Evolutionary conservation across 2,113 vertebrate species (phyloP).

Genomic region (Notarius quadriscutis): DNA sequence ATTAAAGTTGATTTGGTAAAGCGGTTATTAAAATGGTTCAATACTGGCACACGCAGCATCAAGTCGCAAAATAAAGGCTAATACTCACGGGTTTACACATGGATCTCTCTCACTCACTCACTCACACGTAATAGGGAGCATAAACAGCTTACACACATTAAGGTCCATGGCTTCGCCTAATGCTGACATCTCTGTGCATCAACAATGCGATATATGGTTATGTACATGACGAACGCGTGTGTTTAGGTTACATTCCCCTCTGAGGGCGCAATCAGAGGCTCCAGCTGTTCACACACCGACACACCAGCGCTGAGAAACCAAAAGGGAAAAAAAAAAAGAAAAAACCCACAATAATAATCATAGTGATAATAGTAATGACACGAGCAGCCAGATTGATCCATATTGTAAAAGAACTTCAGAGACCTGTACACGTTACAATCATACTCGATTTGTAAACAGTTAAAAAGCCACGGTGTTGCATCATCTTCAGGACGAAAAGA

Average conservation of each 20-base stretch:
- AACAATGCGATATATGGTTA: constrained; percentile 62
- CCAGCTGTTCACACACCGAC: constrained; percentile 48
- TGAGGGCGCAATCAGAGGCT: constrained; percentile 49
- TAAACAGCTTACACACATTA: constrained; percentile 62
- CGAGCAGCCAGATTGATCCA: constrained; percentile 90
- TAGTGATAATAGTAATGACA: constrained; percentile 63
- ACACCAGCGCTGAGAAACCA: constrained; percentile 50
- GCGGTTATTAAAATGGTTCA: constrained; percentile 67
- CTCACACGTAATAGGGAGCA: constrained; percentile 36
- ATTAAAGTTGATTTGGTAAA: constrained; percentile 79
- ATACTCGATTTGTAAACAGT: constrained; percentile 99
- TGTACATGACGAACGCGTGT: constrained; percentile 58
- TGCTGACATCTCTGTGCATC: constrained; percentile 71
- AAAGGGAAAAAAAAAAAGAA: neutral
- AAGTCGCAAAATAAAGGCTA: constrained; percentile 65
- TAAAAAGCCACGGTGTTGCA: constrained; percentile 99
- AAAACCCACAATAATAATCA: constrained; percentile 10
- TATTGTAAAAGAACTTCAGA: constrained; percentile 90
- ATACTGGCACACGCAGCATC: constrained; percentile 75
- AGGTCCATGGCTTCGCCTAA: constrained; percentile 79
- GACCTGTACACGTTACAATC: constrained; percentile 99
- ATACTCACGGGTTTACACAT: constrained; percentile 74
- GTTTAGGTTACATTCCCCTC: constrained; percentile 72
- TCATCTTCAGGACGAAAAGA: constrained; percentile 80
- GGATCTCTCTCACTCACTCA: constrained; percentile 44